Evolutionary conservation across 2,113 vertebrate species (phyloP).

Genomic region (Anguilla rostrata): DNA sequence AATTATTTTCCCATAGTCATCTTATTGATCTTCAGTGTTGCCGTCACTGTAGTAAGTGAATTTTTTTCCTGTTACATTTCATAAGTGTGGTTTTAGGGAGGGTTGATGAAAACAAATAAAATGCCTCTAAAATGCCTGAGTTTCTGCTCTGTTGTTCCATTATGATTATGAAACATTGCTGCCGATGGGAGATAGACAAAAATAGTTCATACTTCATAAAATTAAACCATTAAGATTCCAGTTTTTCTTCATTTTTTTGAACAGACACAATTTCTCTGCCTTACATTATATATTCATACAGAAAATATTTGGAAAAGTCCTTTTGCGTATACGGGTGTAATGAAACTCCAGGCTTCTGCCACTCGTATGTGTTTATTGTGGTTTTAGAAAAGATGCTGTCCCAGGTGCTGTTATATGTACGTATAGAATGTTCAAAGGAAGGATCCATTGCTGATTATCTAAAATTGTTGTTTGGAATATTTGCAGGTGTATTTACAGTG

Average conservation of each 20-base stretch:
- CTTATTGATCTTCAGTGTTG: conserved; percentile 85
- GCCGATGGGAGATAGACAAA: neutral
- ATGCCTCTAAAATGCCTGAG: neutral
- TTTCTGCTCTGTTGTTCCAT: neutral
- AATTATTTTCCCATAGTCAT: conserved; percentile 81
- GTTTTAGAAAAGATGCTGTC: neutral
- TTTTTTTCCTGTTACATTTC: neutral
- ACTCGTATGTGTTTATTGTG: neutral
- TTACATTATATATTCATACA: no score
- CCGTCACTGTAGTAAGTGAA: conserved; percentile 88
- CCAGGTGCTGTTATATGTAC: no score
- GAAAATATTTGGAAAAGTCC: no score
- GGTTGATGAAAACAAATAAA: neutral
- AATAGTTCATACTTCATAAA: neutral
- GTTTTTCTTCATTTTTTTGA: no score
- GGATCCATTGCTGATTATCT: no score
- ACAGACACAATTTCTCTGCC: no score
- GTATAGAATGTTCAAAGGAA: no score
- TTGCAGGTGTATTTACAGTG: conserved; percentile 88
- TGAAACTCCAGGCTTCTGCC: neutral
- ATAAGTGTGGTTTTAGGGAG: no score
- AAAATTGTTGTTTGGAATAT: conserved; percentile 44
- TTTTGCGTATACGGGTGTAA: no score
- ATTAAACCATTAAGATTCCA: no score
- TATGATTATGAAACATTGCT: neutral